Percentiles rank a stretch among this genome's conserved stretches.
These are phyloP conservation scores for Monodelphis domestica DNA, from an alignment of 2,797 vertebrate species.

Conservation along the genomic window DNA sequence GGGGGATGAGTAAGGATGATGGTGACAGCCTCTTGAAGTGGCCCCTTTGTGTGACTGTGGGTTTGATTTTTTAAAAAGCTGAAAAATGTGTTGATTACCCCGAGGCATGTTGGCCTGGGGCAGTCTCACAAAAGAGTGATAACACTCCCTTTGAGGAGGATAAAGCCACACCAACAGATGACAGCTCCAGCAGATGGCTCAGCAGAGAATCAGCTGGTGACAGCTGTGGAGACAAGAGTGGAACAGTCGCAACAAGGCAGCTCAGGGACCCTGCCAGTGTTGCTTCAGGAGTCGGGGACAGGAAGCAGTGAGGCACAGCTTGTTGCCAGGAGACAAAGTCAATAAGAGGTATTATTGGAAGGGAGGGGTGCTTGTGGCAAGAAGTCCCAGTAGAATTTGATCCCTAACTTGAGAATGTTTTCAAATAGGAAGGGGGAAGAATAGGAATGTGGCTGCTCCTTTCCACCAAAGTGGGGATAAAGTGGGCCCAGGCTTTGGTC, in stretches of 20 bases:
- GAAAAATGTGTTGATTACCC: slow-evolving; percentile 2
- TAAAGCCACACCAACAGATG: not conserved
- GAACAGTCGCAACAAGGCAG: not conserved
- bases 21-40: not conserved
- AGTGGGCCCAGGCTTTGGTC: not conserved
- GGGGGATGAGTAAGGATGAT: not conserved
- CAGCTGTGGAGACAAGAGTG: not conserved
- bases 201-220: not conserved
- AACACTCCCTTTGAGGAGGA: not conserved
- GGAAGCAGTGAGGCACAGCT: not conserved
- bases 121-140: not conserved
- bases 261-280: not conserved
- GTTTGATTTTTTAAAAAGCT: not conserved
- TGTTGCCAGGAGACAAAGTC: not conserved
- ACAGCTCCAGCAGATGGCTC: not conserved
- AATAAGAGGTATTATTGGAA: not conserved
- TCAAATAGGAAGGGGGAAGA: not conserved
- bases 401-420: not conserved
- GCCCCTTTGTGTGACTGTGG: not conserved
- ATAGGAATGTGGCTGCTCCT: not conserved
- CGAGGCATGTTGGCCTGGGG: slow-evolving; percentile 3
- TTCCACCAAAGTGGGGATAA: not conserved
- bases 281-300: not conserved
- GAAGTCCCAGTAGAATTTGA: not conserved
- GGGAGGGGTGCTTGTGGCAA: not conserved